Evolutionary conservation across 2,797 vertebrate species (phyloP), one percentile per base, ranked within the genome.

Genomic region (Protosalanx chinensis): DNA sequence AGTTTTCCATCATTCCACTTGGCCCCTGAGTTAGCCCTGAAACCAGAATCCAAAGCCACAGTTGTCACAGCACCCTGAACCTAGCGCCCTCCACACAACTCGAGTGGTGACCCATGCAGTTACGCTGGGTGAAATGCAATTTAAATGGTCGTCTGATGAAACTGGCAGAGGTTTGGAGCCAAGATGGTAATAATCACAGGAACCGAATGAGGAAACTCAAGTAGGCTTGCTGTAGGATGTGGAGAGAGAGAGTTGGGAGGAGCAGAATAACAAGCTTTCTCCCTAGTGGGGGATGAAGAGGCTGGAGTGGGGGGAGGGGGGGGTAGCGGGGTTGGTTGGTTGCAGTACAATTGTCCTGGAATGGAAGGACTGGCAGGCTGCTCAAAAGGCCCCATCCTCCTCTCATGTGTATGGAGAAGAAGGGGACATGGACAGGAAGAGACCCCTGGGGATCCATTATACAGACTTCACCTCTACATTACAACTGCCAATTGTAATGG

Each of bases 101-200:
- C 10, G 64, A 73, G 73, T 68, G 84, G 76, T 84, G 76, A 86
- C 88, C 85, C 64, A 76, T 73, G 41, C 71, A 79, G 82, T 87
- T 83, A 86, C 85, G 84, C 80, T 83, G 83, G 83, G 81, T 81
- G 78, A 76, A 81, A 85, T 80, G 68, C n/a, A 82, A 81, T 83
- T 85, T 70, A 83, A 81, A 77, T 76, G 64, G 73, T 32, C 70
- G 41, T 29, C 72, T 76, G 76, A 85, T 87, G 71, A 75, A 86
- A 85, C 75, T 73, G 77, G 80, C 78, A 70, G 72, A 77, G 67
- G 74, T 74, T 82, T 64, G 81, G 80, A 86, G 81, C 70, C 70
- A 75, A 77, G 72, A 62, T 73, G 64, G 74, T 53, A 75, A 80
- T 53, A 75, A 79, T 84, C 78, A 76, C 46, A 66, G 69, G 70